phyloP scores from a whole-genome alignment of 2,888 invertebrate genomes.

The Fabriciana adippe region DNA sequence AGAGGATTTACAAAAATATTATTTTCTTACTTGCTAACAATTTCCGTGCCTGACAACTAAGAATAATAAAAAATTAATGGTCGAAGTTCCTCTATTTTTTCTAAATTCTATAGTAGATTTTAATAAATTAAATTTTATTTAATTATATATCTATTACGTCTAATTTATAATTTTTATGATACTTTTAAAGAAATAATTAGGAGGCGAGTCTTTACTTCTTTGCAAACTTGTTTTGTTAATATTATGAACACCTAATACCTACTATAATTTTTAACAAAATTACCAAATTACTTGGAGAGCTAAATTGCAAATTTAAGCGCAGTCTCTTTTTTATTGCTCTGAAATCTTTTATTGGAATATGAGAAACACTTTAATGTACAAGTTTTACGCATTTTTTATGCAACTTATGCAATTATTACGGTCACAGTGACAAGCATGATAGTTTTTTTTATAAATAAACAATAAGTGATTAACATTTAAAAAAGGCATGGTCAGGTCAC shows the following conservation, averaged over 20 bases:
- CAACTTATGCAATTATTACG: slow-evolving; percentile 37
- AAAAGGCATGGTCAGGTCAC: slow-evolving; percentile 46
- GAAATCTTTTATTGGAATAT: slow-evolving; percentile 14
- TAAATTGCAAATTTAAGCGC: slow-evolving; percentile 2
- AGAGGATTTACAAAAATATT: slow-evolving; percentile 42
- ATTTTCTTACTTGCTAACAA: neutral
- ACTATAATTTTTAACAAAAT: slow-evolving; percentile 2
- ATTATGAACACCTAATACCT: slow-evolving; percentile 17
- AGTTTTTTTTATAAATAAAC: slow-evolving; percentile 48
- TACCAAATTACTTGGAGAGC: slow-evolving; percentile 19
- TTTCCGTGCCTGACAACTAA: neutral
- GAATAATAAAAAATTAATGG: no score
- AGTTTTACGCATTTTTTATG: slow-evolving; percentile 31
- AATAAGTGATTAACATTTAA: slow-evolving; percentile 51
- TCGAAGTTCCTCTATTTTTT: no score
- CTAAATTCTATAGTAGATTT: no score
- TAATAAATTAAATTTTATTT: no score
- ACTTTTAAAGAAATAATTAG: neutral
- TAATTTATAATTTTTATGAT: no score
- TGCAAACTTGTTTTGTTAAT: slow-evolving; percentile 12
- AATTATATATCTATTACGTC: no score
- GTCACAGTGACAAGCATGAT: slow-evolving; percentile 57
- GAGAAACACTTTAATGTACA: slow-evolving; percentile 30
- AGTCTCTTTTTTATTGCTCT: neutral
- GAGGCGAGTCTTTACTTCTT: slow-evolving; percentile 1